Conservation (phyloP, 2,797 vertebrate species). For the Typhlichthys subterraneus region DNA sequence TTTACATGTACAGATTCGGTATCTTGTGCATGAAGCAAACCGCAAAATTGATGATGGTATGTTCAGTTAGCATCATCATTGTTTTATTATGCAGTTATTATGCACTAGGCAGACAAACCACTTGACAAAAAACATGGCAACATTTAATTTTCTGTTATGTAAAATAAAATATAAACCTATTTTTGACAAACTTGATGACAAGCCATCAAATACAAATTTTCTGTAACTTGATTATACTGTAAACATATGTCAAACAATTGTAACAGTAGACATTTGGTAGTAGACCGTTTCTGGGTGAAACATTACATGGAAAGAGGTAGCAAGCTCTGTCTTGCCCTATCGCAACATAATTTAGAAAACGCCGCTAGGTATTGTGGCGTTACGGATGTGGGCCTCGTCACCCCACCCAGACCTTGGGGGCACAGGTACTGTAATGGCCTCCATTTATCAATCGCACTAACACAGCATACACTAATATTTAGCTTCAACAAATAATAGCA, state of each 20-base stretch:
- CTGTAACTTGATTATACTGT: not conserved
- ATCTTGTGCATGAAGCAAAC: no score
- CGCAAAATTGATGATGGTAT: no score
- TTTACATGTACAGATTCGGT: no score
- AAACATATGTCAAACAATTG: slow-evolving; percentile 4
- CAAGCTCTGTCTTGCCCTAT: slow-evolving; percentile 72
- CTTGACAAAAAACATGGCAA: no score
- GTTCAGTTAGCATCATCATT: no score
- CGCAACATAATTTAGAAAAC: slow-evolving; percentile 60
- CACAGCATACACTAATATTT: slow-evolving; percentile 4
- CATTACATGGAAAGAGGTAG: slow-evolving; percentile 23
- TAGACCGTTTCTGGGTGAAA: not conserved
- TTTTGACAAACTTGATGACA: no score
- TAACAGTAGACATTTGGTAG: not conserved
- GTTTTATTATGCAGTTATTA: no score
- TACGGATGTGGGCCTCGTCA: slow-evolving; percentile 72
- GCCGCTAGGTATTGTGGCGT: slow-evolving; percentile 73
- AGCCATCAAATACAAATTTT: no score
- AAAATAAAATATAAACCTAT: no score
- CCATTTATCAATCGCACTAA: slow-evolving; percentile 20
- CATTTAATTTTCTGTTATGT: no score
- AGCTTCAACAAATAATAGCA: not conserved
- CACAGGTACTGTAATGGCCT: slow-evolving; percentile 60
- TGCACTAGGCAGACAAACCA: no score
- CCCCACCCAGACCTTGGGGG: slow-evolving; percentile 55